These are phyloP conservation scores for Hofmannophila pseudospretella DNA, from an alignment of 2,888 invertebrate species.

Conservation along the genomic window DNA sequence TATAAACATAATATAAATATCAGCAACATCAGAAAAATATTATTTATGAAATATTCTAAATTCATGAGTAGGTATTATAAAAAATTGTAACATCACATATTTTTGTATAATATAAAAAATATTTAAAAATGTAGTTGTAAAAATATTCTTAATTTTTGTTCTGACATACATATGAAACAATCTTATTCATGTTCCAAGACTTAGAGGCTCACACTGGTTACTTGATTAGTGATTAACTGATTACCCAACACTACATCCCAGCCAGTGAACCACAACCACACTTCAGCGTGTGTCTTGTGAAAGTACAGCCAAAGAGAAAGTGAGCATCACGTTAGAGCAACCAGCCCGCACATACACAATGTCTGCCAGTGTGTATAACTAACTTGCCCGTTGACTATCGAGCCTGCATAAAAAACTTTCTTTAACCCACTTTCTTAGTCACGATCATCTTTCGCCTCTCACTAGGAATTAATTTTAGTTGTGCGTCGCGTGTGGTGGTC, in stretches of 20 bases:
- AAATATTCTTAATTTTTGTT: too few species aligned
- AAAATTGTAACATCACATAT: too few species aligned
- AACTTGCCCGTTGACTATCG: conserved; percentile 43
- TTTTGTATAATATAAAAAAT: too few species aligned
- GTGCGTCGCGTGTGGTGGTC: conserved; percentile 58
- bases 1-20: too few species aligned
- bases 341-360: conserved; percentile 23
- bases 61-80: too few species aligned
- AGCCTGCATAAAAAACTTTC: conserved; percentile 71
- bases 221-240: too few species aligned
- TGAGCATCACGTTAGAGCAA: conserved; percentile 61
- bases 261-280: conserved; percentile 65
- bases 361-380: conserved; percentile 18
- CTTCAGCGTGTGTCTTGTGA: conserved; percentile 60
- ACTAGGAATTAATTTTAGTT: conserved; percentile 55
- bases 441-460: conserved; percentile 52
- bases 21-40: too few species aligned
- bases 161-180: too few species aligned
- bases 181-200: too few species aligned
- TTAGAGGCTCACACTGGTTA: too few species aligned
- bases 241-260: conserved; percentile 40
- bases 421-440: conserved; percentile 75
- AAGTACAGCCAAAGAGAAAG: conserved; percentile 74
- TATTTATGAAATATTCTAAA: too few species aligned
- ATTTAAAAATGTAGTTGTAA: too few species aligned